phyloP scores from a whole-genome alignment of 1,140 invertebrate genomes.

The Drosophila sp. region DNA sequence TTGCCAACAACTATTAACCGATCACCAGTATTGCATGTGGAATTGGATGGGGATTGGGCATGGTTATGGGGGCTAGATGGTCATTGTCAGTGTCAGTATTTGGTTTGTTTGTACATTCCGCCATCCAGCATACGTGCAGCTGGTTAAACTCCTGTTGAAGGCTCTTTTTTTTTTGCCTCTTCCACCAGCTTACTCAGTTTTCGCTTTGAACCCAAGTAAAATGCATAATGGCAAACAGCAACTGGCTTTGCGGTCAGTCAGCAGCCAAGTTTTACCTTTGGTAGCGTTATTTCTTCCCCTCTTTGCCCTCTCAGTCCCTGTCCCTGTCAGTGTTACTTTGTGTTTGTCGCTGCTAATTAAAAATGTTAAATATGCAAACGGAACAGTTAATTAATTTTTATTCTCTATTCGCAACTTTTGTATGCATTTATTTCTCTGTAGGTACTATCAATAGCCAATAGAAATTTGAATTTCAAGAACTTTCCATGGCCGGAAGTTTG shows the following conservation, averaged over 20 bases:
- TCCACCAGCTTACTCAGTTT: neutral
- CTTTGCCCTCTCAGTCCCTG: too few species aligned
- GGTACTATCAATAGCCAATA: too few species aligned
- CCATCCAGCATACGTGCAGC: neutral
- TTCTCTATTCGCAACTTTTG: too few species aligned
- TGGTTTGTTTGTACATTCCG: neutral
- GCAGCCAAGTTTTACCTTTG: neutral
- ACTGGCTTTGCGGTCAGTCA: slow-evolving; percentile 2
- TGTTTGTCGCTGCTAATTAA: neutral
- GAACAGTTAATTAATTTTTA: too few species aligned
- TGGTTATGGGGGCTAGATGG: neutral
- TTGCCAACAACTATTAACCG: slow-evolving; percentile 2
- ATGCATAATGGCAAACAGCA: neutral
- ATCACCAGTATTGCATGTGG: neutral
- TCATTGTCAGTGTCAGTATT: slow-evolving; percentile 16
- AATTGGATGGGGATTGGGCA: neutral
- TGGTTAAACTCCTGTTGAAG: slow-evolving; percentile 4
- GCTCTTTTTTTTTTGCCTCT: neutral
- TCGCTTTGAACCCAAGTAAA: neutral
- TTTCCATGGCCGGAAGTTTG: too few species aligned
- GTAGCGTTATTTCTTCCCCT: neutral
- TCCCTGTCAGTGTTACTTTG: neutral
- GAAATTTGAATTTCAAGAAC: too few species aligned
- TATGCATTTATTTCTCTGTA: too few species aligned
- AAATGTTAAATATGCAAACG: neutral